Conservation (phyloP, 2,113 vertebrate genomes). For the Macaca fascicularis region T2T-MFA8v1.1 NC_088378.1:38146001-38146500, state of each 20-base stretch:
- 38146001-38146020: too few species aligned
- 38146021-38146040: too few species aligned
- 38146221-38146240: accelerated
- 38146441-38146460: not conserved
- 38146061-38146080: too few species aligned
- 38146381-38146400: not conserved
- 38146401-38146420: not conserved
- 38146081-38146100: too few species aligned
- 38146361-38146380: not conserved
- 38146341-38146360: not conserved
- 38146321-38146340: not conserved
- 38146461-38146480: not conserved
- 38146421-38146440: not conserved
- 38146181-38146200: too few species aligned
- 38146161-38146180: too few species aligned
- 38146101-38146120: too few species aligned
- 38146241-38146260: too few species aligned
- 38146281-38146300: not conserved
- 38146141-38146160: too few species aligned
- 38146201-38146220: too few species aligned
- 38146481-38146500: not conserved
- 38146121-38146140: too few species aligned
- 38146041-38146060: too few species aligned
- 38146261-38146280: not conserved
- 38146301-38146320: not conserved